Evolutionary conservation across 92 coral and sea anemone species (phyloP).

Genomic region (Micromussa lordhowensis): DNA sequence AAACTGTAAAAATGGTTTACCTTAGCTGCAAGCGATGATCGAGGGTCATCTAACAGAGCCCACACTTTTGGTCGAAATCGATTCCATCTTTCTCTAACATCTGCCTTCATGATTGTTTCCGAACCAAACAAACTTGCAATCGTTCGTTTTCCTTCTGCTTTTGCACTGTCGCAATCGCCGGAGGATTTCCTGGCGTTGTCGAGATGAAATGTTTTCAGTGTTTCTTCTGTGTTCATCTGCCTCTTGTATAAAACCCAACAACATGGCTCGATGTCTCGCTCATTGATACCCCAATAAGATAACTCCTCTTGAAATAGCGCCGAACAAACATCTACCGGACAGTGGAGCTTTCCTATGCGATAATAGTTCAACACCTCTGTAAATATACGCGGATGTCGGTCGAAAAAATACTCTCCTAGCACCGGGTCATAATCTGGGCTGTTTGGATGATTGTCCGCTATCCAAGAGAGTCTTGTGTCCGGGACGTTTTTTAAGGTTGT

Average conservation of each 20-base stretch:
- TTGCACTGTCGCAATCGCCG: conserved; percentile 34
- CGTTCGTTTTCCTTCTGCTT: conserved; percentile 30
- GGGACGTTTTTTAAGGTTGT: conserved; percentile 84
- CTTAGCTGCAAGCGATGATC: conserved; percentile 85
- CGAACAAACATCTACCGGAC: conserved; percentile 93
- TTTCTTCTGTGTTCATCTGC: conserved; percentile 91
- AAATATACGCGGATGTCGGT: conserved; percentile 91
- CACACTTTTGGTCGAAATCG: conserved; percentile 75
- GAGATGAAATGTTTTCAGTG: conserved; percentile 86
- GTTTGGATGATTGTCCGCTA: conserved; percentile 93
- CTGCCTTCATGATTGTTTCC: conserved; percentile 31
- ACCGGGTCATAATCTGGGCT: conserved; percentile 90
- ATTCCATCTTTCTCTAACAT: conserved; percentile 64
- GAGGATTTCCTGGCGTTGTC: conserved; percentile 81
- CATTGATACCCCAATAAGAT: conserved; percentile 98
- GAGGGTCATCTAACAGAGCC: conserved; percentile 93
- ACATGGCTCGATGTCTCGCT: conserved; percentile 92
- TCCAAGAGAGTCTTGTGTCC: conserved; percentile 95
- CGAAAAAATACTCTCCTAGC: conserved; percentile 91
- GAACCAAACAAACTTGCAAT: conserved; percentile 55
- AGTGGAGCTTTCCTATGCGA: conserved; percentile 96
- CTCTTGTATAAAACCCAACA: conserved; percentile 96
- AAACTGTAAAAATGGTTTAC: conserved; percentile 29
- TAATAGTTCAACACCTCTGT: conserved; percentile 93
- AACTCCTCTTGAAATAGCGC: conserved; percentile 88